Percentiles rank a stretch among this genome's conserved stretches.
Evolutionary conservation across 2,888 invertebrate genomes (phyloP).

Genomic region (Harpalus rufipes): DNA sequence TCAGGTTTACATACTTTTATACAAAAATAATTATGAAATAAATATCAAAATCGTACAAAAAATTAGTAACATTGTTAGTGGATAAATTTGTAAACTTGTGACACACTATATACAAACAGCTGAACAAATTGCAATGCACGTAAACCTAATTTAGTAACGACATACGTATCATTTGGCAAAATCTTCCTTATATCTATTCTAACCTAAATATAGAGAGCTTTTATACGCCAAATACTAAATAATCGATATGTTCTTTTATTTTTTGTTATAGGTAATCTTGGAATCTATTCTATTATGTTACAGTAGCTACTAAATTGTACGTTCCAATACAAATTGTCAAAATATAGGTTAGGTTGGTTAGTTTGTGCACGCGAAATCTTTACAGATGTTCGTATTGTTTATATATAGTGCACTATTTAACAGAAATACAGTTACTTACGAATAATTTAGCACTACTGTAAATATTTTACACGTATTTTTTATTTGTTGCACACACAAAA

Average conservation of each 20-base stretch:
- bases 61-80: slow-evolving; percentile 64
- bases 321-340: slow-evolving; percentile 59
- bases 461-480: slow-evolving; percentile 31
- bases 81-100: slow-evolving; percentile 47
- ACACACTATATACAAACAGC: slow-evolving; percentile 66
- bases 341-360: slow-evolving; percentile 43
- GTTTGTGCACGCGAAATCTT: slow-evolving; percentile 32
- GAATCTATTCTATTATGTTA: slow-evolving; percentile 67
- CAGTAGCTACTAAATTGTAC: slow-evolving; percentile 66
- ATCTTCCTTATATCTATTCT: slow-evolving; percentile 64
- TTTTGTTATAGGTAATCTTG: slow-evolving; percentile 62
- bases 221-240: slow-evolving; percentile 66
- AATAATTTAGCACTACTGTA: slow-evolving; percentile 67
- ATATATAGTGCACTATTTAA: slow-evolving; percentile 37
- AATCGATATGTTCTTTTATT: slow-evolving; percentile 66
- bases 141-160: slow-evolving; percentile 67
- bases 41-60: slow-evolving; percentile 66
- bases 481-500: not conserved
- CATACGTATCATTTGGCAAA: slow-evolving; percentile 67
- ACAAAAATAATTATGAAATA: slow-evolving; percentile 67
- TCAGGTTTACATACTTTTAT: slow-evolving; percentile 67
- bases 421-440: slow-evolving; percentile 35
- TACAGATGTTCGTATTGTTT: slow-evolving; percentile 37
- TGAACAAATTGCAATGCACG: slow-evolving; percentile 55
- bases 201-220: slow-evolving; percentile 66